Conservation (phyloP, 2,888 invertebrate genomes). For the Tetragnatha montana region DNA sequence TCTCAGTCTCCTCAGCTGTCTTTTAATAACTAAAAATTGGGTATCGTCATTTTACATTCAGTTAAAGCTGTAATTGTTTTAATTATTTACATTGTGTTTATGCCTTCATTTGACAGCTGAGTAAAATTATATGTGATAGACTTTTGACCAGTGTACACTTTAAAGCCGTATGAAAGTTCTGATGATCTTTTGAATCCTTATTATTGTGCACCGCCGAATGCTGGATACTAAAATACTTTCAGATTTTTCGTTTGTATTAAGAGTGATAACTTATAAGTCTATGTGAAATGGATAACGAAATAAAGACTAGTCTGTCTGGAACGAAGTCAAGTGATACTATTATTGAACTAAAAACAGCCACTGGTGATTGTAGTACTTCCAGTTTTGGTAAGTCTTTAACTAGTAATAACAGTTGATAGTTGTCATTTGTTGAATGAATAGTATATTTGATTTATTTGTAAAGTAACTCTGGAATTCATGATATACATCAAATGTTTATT, state of each 20-base stretch:
- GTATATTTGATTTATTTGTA: not conserved
- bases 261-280: no score
- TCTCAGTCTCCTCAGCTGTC: no score
- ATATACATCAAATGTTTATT: not conserved
- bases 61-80: no score
- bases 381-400: constrained; percentile 51
- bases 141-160: not conserved
- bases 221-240: not conserved
- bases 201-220: not conserved
- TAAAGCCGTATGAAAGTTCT: not conserved
- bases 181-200: not conserved
- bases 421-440: not conserved
- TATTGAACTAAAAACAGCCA: constrained; percentile 45
- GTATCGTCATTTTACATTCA: constrained; percentile 4
- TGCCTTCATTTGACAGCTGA: no score
- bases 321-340: constrained; percentile 59
- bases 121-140: not conserved
- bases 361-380: constrained; percentile 18
- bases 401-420: not conserved
- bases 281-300: constrained; percentile 36
- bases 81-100: no score
- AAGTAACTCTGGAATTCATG: not conserved
- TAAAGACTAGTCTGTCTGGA: constrained; percentile 32
- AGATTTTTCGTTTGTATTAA: no score
- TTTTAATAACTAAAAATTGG: not conserved